phyloP scores from a whole-genome alignment of 2,113 vertebrate species.

The Cricetomys ansorgei region DNA sequence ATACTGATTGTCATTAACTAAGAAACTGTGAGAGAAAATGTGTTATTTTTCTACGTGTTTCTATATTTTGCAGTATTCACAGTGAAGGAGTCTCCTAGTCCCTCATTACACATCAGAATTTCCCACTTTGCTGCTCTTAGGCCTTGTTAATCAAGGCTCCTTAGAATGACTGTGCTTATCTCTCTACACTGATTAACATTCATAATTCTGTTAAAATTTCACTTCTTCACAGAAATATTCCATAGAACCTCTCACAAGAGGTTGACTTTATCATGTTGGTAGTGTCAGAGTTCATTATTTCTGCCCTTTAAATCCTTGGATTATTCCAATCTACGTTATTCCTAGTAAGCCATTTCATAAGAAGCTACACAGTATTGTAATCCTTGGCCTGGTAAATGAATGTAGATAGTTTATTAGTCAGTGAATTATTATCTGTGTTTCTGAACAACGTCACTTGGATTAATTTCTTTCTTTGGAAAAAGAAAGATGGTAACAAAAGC shows the following conservation, averaged over 20 bases:
- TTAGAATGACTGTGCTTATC: neutral
- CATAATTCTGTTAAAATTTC: neutral
- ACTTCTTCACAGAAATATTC: neutral
- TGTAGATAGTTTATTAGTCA: neutral
- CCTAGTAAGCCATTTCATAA: conserved; percentile 40
- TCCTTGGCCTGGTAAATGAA: neutral
- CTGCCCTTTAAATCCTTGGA: conserved; percentile 26
- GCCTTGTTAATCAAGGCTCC: neutral
- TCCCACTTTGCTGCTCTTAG: neutral
- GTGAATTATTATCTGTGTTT: neutral
- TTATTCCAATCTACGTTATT: conserved; percentile 18
- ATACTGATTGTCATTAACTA: neutral
- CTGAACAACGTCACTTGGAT: conserved; percentile 25
- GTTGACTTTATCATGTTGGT: neutral
- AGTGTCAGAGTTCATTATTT: neutral
- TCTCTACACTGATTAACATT: conserved; percentile 36
- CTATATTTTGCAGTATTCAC: neutral
- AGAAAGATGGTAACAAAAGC: conserved; percentile 10
- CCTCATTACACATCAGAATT: neutral
- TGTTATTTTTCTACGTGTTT: neutral
- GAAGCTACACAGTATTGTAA: neutral
- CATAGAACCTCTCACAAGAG: neutral
- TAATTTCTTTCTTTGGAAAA: neutral
- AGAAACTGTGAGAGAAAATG: neutral
- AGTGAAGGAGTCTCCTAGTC: neutral